A percentile compares a stretch with the other conserved stretches of the same genome.
These are phyloP conservation scores for Arvicola amphibius DNA, from an alignment of 2,797 vertebrate species.

Conservation along the genomic window DNA sequence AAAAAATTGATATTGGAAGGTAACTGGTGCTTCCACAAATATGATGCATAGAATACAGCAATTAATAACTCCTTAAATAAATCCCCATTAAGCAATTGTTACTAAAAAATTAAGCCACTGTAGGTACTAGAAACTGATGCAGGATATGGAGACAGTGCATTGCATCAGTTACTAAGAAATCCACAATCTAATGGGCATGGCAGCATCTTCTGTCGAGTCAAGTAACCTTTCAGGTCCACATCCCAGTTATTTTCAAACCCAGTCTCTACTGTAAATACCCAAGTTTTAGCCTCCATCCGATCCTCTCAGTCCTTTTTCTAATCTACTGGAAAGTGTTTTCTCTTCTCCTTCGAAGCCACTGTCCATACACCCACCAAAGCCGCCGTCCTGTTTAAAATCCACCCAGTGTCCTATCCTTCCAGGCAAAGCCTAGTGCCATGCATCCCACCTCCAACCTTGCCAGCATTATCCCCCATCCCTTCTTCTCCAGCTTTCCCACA, in stretches of 20 bases:
- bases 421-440: not conserved
- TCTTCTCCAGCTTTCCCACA: not conserved
- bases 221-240: not conserved
- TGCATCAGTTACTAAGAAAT: not conserved
- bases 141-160: not conserved
- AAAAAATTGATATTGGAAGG: not conserved
- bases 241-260: not conserved
- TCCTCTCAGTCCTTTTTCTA: not conserved
- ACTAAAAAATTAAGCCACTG: conserved; percentile 23
- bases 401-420: not conserved
- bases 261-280: not conserved
- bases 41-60: not conserved
- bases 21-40: not conserved
- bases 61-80: conserved; percentile 16
- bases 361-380: not conserved
- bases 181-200: not conserved
- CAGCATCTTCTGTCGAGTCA: not conserved
- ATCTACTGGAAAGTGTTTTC: not conserved
- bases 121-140: not conserved
- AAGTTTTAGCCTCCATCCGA: not conserved
- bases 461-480: not conserved
- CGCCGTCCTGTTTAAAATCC: not conserved
- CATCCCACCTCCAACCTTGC: not conserved
- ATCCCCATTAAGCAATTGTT: not conserved
- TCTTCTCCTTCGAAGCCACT: not conserved